phyloP scores from a whole-genome alignment of 2,888 invertebrate genomes.

The Nasonovia ribisnigri region DNA sequence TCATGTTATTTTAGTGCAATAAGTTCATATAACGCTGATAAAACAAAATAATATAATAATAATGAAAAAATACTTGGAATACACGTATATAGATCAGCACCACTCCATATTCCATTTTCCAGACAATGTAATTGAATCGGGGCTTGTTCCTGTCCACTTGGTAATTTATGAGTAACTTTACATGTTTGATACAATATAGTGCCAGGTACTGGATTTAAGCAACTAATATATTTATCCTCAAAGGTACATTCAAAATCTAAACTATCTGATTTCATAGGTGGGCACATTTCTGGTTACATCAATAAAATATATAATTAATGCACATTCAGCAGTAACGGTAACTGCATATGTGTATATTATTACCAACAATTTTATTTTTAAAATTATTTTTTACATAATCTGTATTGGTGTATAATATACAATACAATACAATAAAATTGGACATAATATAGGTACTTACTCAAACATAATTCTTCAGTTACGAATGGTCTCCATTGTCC shows the following conservation, averaged over 20 bases:
- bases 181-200: conserved; percentile 66
- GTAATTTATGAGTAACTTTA: conserved; percentile 64
- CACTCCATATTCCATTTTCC: conserved; percentile 66
- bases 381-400: not conserved
- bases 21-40: not conserved
- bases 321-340: not conserved
- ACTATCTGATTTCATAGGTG: conserved; percentile 66
- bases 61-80: conserved; percentile 66
- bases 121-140: conserved; percentile 65
- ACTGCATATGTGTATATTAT: not conserved
- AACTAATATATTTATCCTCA: conserved; percentile 64
- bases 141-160: not conserved
- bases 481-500: conserved; percentile 1
- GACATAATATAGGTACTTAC: not conserved
- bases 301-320: conserved; percentile 1
- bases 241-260: conserved; percentile 66
- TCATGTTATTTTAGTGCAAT: not conserved
- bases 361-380: not conserved
- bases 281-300: conserved; percentile 66
- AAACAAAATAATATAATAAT: not conserved
- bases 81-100: conserved; percentile 66
- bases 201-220: conserved; percentile 65
- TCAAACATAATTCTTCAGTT: conserved; percentile 30
- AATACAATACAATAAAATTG: not conserved
- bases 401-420: not conserved